Evolutionary conservation across 2,113 vertebrate genomes (phyloP).

Genomic region (Rhegmatorhina hoffmannsi): DNA sequence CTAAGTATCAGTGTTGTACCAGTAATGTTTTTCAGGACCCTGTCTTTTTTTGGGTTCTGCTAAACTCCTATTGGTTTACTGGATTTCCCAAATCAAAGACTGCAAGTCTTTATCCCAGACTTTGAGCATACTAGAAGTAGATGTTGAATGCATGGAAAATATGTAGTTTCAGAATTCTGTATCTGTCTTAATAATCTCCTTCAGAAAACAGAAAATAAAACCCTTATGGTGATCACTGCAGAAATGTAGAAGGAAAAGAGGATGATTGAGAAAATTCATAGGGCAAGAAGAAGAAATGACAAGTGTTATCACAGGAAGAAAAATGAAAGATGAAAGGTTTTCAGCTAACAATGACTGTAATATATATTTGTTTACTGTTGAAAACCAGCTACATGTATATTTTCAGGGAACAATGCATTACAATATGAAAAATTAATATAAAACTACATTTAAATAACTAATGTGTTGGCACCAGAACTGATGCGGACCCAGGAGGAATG

Average conservation of each 20-base stretch:
- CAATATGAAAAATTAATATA: conserved; percentile 66
- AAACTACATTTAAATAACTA: conserved; percentile 67
- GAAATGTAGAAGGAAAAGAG: not conserved
- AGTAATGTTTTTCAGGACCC: not conserved
- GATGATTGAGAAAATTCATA: not conserved
- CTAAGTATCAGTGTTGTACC: not conserved
- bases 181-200: not conserved
- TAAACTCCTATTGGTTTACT: not conserved
- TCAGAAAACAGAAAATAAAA: not conserved
- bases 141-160: not conserved
- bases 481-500: conserved; percentile 48
- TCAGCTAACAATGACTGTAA: conserved; percentile 12
- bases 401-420: conserved; percentile 50
- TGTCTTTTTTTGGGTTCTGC: not conserved
- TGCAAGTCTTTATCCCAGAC: not conserved
- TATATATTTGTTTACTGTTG: conserved; percentile 28
- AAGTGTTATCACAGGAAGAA: not conserved
- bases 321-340: conserved; percentile 24
- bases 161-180: not conserved
- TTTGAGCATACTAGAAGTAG: not conserved
- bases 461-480: conserved; percentile 46
- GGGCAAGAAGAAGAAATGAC: not conserved
- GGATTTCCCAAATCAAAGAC: not conserved
- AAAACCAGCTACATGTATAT: conserved; percentile 20
- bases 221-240: not conserved